phyloP scores from a whole-genome alignment of 2,888 invertebrate species.

The Rutpela maculata region DNA sequence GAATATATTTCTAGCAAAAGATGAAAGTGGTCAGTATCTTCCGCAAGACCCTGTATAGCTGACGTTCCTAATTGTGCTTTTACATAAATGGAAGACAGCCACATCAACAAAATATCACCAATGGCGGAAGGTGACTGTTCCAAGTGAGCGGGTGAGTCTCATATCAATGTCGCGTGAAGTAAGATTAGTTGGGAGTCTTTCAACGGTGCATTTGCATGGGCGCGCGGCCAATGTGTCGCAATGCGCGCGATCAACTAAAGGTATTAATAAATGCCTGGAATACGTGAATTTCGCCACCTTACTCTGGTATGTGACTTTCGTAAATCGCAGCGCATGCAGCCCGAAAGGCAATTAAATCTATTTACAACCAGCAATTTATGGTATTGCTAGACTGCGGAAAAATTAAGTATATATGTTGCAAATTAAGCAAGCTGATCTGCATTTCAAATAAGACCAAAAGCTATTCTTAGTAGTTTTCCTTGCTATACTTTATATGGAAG shows the following conservation, averaged over 20 bases:
- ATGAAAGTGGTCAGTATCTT: too few relatives aligned
- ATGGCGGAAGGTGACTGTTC: neutral
- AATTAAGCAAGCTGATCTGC: constrained; percentile 2
- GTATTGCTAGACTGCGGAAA: neutral
- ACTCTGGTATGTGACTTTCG: constrained; percentile 40
- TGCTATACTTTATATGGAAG: neutral
- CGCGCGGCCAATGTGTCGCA: constrained; percentile 41
- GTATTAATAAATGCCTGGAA: constrained; percentile 42
- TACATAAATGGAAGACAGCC: neutral
- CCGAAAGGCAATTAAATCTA: constrained; percentile 32
- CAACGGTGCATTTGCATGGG: constrained; percentile 30
- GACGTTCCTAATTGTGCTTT: too few relatives aligned
- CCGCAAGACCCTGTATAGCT: too few relatives aligned
- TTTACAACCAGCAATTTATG: constrained; percentile 25
- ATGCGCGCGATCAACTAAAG: constrained; percentile 36
- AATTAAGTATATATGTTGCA: constrained; percentile 8
- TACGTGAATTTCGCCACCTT: constrained; percentile 40
- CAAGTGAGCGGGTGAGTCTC: constrained; percentile 14
- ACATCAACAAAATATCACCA: neutral
- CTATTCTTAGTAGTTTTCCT: neutral
- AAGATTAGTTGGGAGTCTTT: constrained; percentile 23
- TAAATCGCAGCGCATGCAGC: constrained; percentile 27
- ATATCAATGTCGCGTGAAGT: constrained; percentile 16
- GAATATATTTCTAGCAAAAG: too few relatives aligned
- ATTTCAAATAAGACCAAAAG: constrained; percentile 11